Evolutionary conservation across 2,797 vertebrate genomes (phyloP).

Genomic region (Odontamblyopus rebecca): DNA sequence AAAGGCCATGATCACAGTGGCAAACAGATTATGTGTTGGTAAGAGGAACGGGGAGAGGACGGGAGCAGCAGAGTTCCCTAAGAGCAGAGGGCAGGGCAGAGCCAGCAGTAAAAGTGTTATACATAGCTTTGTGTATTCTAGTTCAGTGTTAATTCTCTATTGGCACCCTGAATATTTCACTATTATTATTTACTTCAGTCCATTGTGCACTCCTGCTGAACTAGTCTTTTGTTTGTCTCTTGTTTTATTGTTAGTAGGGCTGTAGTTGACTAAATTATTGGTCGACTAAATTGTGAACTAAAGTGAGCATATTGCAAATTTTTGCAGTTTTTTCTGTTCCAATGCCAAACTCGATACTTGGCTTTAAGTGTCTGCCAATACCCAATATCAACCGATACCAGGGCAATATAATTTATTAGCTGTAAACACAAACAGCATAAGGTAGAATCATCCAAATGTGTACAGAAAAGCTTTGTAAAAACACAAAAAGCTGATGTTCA

Average conservation of each 20-base stretch:
- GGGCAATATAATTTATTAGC: too few species aligned
- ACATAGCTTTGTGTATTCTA: slow-evolving; percentile 22
- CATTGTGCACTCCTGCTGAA: not conserved
- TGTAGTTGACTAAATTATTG: too few species aligned
- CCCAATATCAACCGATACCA: too few species aligned
- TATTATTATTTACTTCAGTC: slow-evolving; percentile 39
- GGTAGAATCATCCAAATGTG: too few species aligned
- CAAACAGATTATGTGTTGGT: slow-evolving; percentile 29
- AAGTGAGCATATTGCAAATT: too few species aligned
- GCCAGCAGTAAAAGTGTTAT: slow-evolving; percentile 50
- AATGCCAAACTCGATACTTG: too few species aligned
- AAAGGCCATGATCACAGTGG: slow-evolving; percentile 37
- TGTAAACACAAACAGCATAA: too few species aligned
- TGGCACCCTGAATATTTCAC: slow-evolving; percentile 53
- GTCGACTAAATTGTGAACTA: too few species aligned
- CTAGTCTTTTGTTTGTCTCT: not conserved
- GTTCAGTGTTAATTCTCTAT: slow-evolving; percentile 19
- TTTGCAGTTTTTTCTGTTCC: too few species aligned
- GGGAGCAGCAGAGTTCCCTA: slow-evolving; percentile 52
- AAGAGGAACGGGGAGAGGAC: slow-evolving; percentile 40
- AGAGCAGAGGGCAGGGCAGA: slow-evolving; percentile 54
- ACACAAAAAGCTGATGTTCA: too few species aligned
- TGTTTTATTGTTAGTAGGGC: not conserved
- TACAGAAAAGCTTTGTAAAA: too few species aligned
- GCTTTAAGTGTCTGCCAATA: too few species aligned